Evolutionary conservation across 2,797 vertebrate species (phyloP).

Genomic region (Pantherophis vulpinus): DNA sequence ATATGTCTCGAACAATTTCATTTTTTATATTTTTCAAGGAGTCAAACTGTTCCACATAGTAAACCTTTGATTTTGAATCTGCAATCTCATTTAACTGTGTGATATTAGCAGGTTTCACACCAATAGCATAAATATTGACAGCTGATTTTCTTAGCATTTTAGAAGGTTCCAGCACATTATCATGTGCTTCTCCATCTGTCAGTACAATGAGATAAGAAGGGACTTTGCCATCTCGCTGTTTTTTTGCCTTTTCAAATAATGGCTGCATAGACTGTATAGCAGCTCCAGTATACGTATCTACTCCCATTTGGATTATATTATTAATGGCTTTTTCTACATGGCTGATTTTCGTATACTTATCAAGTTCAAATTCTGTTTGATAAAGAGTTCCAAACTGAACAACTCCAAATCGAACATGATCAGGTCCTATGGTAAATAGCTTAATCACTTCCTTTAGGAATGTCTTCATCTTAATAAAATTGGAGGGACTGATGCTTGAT

Average conservation of each 20-base stretch:
- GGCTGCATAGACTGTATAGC: conserved; percentile 54
- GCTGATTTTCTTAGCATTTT: conserved; percentile 37
- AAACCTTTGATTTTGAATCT: conserved; percentile 39
- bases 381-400: conserved; percentile 48
- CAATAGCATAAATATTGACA: conserved; percentile 55
- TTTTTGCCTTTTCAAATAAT: conserved; percentile 48
- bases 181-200: conserved; percentile 52
- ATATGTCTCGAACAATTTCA: conserved; percentile 63
- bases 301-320: conserved; percentile 53
- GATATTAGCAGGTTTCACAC: conserved; percentile 50
- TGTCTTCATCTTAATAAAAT: conserved; percentile 62
- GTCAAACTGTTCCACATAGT: conserved; percentile 55
- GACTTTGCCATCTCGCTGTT: conserved; percentile 37
- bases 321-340: conserved; percentile 60
- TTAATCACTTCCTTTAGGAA: conserved; percentile 59
- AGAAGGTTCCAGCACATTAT: conserved; percentile 38
- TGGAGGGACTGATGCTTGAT: conserved; percentile 17
- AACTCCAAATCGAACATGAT: conserved; percentile 60
- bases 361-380: conserved; percentile 54
- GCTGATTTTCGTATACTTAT: conserved; percentile 30
- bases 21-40: conserved; percentile 65
- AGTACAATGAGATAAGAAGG: conserved; percentile 60
- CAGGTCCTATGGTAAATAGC: conserved; percentile 57
- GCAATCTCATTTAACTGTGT: conserved; percentile 57
- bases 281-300: conserved; percentile 38